Evolutionary conservation across 2,888 invertebrate species (phyloP), one percentile per base, ranked within the genome.

Genomic region (Tipula lateralis): DNA sequence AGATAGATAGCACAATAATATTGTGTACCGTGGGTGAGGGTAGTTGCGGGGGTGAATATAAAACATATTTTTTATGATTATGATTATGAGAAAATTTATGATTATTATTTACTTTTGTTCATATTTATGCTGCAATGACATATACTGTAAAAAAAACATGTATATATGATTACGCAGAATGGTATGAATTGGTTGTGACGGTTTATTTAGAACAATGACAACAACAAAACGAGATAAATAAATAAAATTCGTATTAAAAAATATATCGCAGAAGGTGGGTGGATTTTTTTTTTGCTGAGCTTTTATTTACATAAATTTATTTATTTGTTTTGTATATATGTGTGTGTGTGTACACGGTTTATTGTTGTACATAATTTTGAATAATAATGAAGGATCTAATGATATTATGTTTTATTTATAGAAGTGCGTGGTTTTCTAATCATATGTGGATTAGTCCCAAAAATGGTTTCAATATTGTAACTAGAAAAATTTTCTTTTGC

Each of bases 41-140:
- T 66, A 9, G 66, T 66, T 66, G 66, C 9, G 66, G 24, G 24
- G 66, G 66, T 24, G 66, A 24, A 50, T 50, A 16, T 50, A 50
- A 7, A 66, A 24, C 66, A 24, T 32, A 24, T 66, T 66, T 66
- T 66, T 66, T 66, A 66, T 66, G 66, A 66, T 66, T 66, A 66
- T 66, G 66, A 66, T 66, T 66, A 66, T 24, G 66, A 66, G 66
- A 13, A 24, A 66, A 66, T 66, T 66, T 66, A 66, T 66, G 66
- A 66, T 66, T 66, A 66, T 66, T 66, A 66, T 66, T 66, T 24
- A 66, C 66, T 66, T 66, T 66, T 24, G 66, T 66, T 66, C 66
- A 66, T 66, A 66, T 66, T 66, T 66, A 66, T 66, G 66, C 66
- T 66, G 66, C 66, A 66, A 66, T 66, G 66, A 66, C 66, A 66